Evolutionary conservation across 1,140 invertebrate species (phyloP).

Genomic region (Drosophila kanapiae): DNA sequence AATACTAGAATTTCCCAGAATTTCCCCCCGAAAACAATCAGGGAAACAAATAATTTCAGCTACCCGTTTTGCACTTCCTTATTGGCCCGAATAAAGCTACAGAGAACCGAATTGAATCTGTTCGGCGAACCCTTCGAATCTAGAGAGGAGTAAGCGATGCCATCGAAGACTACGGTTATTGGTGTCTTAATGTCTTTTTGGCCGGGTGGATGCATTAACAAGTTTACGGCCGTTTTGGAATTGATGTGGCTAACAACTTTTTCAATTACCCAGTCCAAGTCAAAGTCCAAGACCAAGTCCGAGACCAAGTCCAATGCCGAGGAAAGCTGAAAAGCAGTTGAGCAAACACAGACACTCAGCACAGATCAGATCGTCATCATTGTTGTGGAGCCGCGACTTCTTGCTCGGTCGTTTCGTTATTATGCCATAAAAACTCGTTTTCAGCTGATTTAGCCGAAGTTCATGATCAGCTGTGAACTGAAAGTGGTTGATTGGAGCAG

Average conservation of each 20-base stretch:
- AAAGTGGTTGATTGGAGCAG: constrained; percentile 74
- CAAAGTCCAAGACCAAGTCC: constrained; percentile 4
- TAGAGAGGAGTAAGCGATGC: constrained; percentile 7
- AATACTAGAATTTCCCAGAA: constrained; percentile 25
- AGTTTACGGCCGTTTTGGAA: constrained; percentile 78
- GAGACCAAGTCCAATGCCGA: neutral
- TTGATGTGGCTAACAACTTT: constrained; percentile 80
- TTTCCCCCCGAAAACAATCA: constrained; percentile 44
- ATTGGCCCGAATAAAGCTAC: constrained; percentile 44
- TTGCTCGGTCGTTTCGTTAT: constrained; percentile 60
- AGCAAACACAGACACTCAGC: constrained; percentile 30
- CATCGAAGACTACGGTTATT: constrained; percentile 53
- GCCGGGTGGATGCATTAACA: constrained; percentile 61
- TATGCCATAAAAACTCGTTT: constrained; percentile 83
- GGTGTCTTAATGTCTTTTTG: constrained; percentile 59
- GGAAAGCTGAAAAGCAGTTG: constrained; percentile 25
- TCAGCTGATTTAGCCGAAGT: constrained; percentile 76
- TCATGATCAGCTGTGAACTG: constrained; percentile 80
- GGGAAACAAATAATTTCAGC: constrained; percentile 30
- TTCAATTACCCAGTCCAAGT: constrained; percentile 65
- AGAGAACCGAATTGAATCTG: constrained; percentile 3
- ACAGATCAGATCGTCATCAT: constrained; percentile 61
- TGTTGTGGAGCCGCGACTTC: constrained; percentile 45
- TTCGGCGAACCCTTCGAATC: constrained; percentile 41
- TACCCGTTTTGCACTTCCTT: constrained; percentile 63